Evolutionary conservation across 2,113 vertebrate species (phyloP), one percentile per base, ranked within the genome.

Genomic region (Rafetus swinhoei): DNA sequence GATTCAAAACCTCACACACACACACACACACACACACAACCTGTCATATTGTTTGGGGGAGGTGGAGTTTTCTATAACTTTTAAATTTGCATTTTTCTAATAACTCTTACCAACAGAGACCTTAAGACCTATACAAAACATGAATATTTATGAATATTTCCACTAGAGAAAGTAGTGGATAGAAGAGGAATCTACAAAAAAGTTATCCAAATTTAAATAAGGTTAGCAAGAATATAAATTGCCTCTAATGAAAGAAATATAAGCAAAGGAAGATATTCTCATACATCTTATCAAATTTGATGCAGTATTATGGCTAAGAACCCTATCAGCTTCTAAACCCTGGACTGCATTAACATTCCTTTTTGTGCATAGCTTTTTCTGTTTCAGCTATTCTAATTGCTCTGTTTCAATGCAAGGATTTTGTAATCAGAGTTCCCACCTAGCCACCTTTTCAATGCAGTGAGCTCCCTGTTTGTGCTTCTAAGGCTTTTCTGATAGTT

Each of bases 221-320:
- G 13, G 29, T 90, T 86, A 60, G 12, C 56, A 81, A 83, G 69
- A 59, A 16, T 29, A 54, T 55, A 83, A 69, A 86, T 50, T 2
- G 7, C 35, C 79, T 80, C 27, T 74, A 53, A 89, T 54, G 72
- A 80, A 87, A 80, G 32, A 77, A 85, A 85, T 81, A 3, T n/a
- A 82, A 82, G 18, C 4, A 87, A 81, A 13, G 2, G 69, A 80
- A 84, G 45, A 55, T 11, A 7, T 50, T 4, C 59, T 25, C 24
- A 52, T n/a, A n/a, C 15, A 0, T 6, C 60, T 55, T 50, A 13
- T 5, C 4, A 1, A 32, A 81, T 79, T 74, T 35, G 54, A 54
- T 54, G 14, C 53, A 54, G 3, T 14, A 83, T 14, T 52, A 60
- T 56, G 45, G n/a, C 32, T 55, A 45, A 72, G 3, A 84, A 4